phyloP scores from a whole-genome alignment of 2,113 vertebrate genomes.

The Carettochelys insculpta region DNA sequence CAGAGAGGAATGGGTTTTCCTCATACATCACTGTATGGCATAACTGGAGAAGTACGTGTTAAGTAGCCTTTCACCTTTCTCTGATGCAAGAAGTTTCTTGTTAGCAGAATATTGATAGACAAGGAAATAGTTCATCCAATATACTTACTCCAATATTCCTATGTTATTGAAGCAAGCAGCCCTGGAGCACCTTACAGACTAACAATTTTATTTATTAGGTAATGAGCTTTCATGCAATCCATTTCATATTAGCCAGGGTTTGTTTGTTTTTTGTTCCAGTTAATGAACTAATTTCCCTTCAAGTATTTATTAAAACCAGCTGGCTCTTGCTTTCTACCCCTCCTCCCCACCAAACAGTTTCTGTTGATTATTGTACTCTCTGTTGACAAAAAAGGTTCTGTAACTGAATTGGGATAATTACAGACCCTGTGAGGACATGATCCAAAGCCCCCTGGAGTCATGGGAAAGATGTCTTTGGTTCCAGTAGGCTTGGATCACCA shows the following conservation, averaged over 20 bases:
- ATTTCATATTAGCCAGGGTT: neutral
- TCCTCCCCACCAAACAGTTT: neutral
- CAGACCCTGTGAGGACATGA: neutral
- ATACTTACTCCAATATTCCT: constrained; percentile 3
- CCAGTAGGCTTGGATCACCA: neutral
- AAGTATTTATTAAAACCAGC: neutral
- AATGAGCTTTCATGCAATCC: too few species aligned
- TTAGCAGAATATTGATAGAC: constrained; percentile 49
- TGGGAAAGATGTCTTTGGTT: neutral
- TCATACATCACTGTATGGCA: constrained; percentile 36
- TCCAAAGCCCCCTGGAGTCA: neutral
- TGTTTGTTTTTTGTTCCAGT: too few species aligned
- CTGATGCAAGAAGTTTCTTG: constrained; percentile 40
- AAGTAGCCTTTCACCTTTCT: constrained; percentile 19
- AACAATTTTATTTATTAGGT: too few species aligned
- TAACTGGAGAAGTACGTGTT: constrained; percentile 50
- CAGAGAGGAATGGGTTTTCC: constrained; percentile 34
- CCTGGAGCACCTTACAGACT: too few species aligned
- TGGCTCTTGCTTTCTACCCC: neutral
- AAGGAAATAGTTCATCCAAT: constrained; percentile 27
- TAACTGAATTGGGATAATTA: neutral
- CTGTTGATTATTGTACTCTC: neutral
- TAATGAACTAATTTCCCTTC: neutral
- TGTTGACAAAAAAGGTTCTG: neutral
- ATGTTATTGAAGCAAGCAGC: neutral